Evolutionary conservation across 92 coral and sea anemone genomes (phyloP), one percentile per base, ranked within the genome.

Genomic region (Muricea muricata): DNA sequence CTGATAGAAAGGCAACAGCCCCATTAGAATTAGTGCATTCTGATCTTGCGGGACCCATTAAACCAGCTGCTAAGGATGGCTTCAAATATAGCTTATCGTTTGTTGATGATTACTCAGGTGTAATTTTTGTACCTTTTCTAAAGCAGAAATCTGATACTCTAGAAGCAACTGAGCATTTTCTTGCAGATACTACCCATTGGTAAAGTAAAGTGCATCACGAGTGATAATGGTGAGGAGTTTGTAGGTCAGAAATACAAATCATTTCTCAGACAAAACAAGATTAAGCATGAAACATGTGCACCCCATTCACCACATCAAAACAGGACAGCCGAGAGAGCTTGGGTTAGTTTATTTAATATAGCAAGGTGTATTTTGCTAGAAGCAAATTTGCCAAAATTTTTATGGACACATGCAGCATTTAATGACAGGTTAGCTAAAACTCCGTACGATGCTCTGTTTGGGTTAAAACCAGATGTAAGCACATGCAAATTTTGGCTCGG

Each of bases 31-130:
- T 79, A 20, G 74, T 79, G 45, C 81, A 86, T 70, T 23, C 85
- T 71, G 85, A 86, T 54, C 68, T 86, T 6, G 90, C 86, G 30
- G n/a, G n/a, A n/a, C n/a, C n/a, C n/a, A n/a, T n/a, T 11, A 56
- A 69, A 13, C 86, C 87, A 35, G 78, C 15, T 65, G 79, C 81
- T 25, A 75, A 40, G 46, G 86, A 80, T 10, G 87, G 90, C 39
- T 67, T 65, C 58, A 87, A 81, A 13, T 67, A 67, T 56, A 80
- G 75, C 0, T 6, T 80, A 28, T 54, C 15, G 1, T 78, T 78
- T 30, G 83, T 78, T 14, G 83, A 78, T 30, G 83, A 78, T 32
- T 78, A 28, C 50, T 28, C 83, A 0, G 54, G 83, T 15, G 26
- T 54, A 31, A 29, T 11, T 0, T 24, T 76, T 34, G 67, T 76